A percentile compares a stretch with the other conserved stretches of the same genome.
These are phyloP conservation scores for Pardosa pseudoannulata DNA, from an alignment of 2,888 invertebrate genomes.

Conservation along the genomic window DNA sequence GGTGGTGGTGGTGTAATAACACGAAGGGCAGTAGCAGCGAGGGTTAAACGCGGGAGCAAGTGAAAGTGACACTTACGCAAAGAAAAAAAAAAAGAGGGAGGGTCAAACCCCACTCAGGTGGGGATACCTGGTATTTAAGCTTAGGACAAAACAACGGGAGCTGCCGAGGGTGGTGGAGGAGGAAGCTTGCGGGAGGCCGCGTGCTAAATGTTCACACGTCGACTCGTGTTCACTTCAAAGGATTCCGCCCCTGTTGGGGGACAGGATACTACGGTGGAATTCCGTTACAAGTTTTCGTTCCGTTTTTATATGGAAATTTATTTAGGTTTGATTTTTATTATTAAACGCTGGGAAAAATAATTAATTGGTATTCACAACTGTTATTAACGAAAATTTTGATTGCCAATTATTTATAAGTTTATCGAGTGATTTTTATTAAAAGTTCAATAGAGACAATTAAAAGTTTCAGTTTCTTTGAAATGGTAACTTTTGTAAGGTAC, in stretches of 20 bases:
- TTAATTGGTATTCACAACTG: too few relatives aligned
- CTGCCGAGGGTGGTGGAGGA: background rate
- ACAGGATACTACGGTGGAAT: too few relatives aligned
- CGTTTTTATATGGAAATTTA: too few relatives aligned
- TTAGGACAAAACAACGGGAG: background rate
- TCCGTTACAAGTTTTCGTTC: too few relatives aligned
- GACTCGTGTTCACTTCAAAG: background rate
- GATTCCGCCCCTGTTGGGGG: background rate
- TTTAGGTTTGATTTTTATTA: too few relatives aligned
- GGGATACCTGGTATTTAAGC: background rate
- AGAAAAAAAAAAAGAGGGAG: background rate
- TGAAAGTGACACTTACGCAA: conserved; percentile 54
- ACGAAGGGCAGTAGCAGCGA: conserved; percentile 12
- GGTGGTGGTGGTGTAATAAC: conserved; percentile 45
- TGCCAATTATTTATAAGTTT: too few relatives aligned
- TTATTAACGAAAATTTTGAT: too few relatives aligned
- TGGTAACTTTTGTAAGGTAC: too few relatives aligned
- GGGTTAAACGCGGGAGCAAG: conserved; percentile 22
- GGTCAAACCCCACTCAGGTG: conserved; percentile 3
- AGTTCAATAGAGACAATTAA: too few relatives aligned
- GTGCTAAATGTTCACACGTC: background rate
- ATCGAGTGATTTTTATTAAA: too few relatives aligned
- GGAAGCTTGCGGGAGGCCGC: background rate
- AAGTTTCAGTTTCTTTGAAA: too few relatives aligned
- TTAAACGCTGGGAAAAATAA: too few relatives aligned